phyloP scores from a whole-genome alignment of 2,113 vertebrate species.

The Pionites leucogaster region DNA sequence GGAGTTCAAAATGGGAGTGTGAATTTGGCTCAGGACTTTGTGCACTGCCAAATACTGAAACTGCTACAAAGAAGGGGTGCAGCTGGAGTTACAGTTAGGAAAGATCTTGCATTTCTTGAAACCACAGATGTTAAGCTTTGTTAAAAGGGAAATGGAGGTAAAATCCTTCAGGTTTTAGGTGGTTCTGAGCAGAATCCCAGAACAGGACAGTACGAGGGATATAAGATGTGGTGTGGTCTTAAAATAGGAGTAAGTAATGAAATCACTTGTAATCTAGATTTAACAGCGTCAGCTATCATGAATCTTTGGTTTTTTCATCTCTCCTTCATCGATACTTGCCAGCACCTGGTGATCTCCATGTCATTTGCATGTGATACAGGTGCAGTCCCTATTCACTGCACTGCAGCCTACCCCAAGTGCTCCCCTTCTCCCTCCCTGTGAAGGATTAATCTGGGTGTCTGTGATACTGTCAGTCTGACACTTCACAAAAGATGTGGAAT shows the following conservation, averaged over 20 bases:
- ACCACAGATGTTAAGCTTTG: not conserved
- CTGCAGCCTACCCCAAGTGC: not conserved
- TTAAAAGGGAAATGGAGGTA: not conserved
- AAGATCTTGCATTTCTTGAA: not conserved
- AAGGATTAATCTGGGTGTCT: not conserved
- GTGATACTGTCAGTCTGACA: not conserved
- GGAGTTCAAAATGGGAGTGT: not conserved
- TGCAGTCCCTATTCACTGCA: not conserved
- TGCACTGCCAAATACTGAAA: not conserved
- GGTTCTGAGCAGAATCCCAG: not conserved
- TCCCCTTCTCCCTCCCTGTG: not conserved
- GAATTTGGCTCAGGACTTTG: not conserved
- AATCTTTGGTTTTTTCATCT: not conserved
- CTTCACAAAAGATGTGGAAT: not conserved
- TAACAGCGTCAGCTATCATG: not conserved
- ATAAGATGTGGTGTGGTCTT: not conserved
- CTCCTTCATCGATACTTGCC: not conserved
- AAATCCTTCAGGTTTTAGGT: not conserved
- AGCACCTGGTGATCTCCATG: not conserved
- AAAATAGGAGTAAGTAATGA: not conserved
- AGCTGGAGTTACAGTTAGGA: not conserved
- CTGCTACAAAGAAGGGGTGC: not conserved
- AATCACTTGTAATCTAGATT: not conserved
- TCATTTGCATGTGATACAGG: not conserved
- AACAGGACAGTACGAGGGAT: not conserved